Percentiles rank a stretch among this genome's conserved stretches.
These are phyloP conservation scores for Orchesella flavescens DNA, from an alignment of 2,888 invertebrate genomes.

Conservation along the genomic window DNA sequence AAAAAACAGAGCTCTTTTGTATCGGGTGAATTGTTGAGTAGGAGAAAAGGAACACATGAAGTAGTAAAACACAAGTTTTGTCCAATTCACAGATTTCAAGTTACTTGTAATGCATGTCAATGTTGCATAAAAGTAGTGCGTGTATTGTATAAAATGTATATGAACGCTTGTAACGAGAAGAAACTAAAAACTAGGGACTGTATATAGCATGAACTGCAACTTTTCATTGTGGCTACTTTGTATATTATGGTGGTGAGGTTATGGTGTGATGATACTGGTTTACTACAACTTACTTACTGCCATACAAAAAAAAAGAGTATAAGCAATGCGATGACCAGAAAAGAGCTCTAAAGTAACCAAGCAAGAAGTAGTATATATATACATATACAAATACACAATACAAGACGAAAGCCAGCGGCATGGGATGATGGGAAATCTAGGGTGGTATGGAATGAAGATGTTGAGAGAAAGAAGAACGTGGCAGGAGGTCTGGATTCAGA, in stretches of 20 bases:
- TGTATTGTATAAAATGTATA: not conserved
- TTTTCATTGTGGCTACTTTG: slow-evolving; percentile 61
- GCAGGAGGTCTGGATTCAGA: slow-evolving; percentile 71
- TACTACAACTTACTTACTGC: slow-evolving; percentile 40
- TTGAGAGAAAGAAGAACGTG: slow-evolving; percentile 72
- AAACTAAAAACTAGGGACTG: slow-evolving; percentile 17
- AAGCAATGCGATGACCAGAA: slow-evolving; percentile 48
- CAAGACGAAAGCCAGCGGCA: slow-evolving; percentile 46
- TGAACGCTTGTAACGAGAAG: not conserved
- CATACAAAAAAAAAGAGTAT: slow-evolving; percentile 27
- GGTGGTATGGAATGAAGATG: slow-evolving; percentile 72
- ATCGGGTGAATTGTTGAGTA: slow-evolving; percentile 32
- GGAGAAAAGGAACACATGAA: slow-evolving; percentile 6
- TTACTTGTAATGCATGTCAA: not conserved
- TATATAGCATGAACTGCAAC: slow-evolving; percentile 19
- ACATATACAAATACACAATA: not conserved
- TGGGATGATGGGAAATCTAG: slow-evolving; percentile 69
- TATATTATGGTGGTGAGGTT: slow-evolving; percentile 50
- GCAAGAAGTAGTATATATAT: not conserved
- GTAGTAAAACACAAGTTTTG: slow-evolving; percentile 42
- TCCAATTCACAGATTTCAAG: slow-evolving; percentile 3
- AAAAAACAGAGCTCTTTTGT: slow-evolving; percentile 31
- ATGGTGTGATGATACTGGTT: slow-evolving; percentile 53
- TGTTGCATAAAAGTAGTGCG: not conserved
- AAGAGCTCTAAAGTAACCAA: slow-evolving; percentile 2